These are phyloP conservation scores for Acleris holmiana DNA, from an alignment of 2,888 invertebrate genomes.

Conservation along the genomic window DNA sequence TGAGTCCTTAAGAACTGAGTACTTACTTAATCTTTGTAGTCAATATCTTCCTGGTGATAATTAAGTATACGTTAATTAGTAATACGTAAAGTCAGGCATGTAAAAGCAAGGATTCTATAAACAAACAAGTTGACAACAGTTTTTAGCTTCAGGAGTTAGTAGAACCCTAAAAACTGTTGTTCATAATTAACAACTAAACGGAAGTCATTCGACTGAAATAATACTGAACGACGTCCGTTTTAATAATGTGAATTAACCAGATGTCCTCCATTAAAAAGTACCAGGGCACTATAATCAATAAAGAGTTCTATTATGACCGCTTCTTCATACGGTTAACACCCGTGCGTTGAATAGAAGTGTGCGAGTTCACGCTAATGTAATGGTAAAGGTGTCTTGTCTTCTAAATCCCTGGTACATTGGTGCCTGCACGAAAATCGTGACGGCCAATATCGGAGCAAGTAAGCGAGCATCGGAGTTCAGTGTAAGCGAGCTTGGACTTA, in stretches of 20 bases:
- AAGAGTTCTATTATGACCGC: conserved; percentile 14
- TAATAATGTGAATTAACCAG: conserved; percentile 8
- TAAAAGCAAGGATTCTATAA: too few relatives aligned
- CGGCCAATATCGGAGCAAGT: conserved; percentile 50
- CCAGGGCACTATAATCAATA: conserved; percentile 3
- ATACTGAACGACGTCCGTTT: not conserved
- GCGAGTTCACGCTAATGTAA: conserved; percentile 12
- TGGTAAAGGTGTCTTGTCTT: conserved; percentile 33
- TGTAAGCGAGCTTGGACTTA: conserved; percentile 39
- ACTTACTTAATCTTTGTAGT: too few relatives aligned
- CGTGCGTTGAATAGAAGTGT: conserved; percentile 20
- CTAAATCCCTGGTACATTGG: conserved; percentile 48
- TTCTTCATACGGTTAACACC: conserved; percentile 17
- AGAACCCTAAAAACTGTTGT: not conserved
- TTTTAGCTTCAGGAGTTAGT: too few relatives aligned
- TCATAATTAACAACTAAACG: not conserved
- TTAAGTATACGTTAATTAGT: too few relatives aligned
- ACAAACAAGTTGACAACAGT: too few relatives aligned
- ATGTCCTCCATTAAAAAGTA: conserved; percentile 11
- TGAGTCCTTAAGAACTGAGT: too few relatives aligned
- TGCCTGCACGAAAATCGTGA: conserved; percentile 67
- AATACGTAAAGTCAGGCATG: too few relatives aligned
- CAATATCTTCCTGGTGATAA: too few relatives aligned
- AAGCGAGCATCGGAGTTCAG: too few relatives aligned
- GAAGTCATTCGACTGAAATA: too few relatives aligned